Conservation (phyloP, 2,797 vertebrate genomes). For the Coluber constrictor region DNA sequence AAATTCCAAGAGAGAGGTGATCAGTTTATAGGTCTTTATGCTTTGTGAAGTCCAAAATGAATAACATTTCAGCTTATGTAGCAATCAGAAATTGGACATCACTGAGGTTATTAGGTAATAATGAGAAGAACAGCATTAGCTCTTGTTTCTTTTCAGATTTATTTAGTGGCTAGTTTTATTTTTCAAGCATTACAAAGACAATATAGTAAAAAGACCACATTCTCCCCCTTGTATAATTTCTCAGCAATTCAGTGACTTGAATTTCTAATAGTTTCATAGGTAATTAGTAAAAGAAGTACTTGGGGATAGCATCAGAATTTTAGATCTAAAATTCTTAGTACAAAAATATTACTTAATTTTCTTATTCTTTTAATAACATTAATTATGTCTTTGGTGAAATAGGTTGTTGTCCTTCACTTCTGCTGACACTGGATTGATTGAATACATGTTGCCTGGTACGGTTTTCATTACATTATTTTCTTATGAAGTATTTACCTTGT, state of each 20-base stretch:
- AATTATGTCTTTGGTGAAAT: background rate
- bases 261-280: background rate
- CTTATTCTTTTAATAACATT: background rate
- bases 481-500: background rate
- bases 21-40: background rate
- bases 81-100: background rate
- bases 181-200: background rate
- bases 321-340: background rate
- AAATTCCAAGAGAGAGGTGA: background rate
- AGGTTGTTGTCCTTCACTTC: background rate
- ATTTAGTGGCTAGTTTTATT: background rate
- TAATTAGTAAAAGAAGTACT: background rate
- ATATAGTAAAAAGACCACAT: background rate
- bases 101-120: background rate
- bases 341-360: background rate
- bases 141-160: background rate
- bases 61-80: background rate
- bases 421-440: background rate
- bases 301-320: background rate
- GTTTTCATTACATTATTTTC: background rate
- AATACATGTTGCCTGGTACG: background rate
- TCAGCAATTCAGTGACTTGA: background rate
- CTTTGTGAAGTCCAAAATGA: background rate
- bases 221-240: background rate
- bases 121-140: background rate